Evolutionary conservation across 2,888 invertebrate species (phyloP).

Genomic region (Archaeoteleia sp.): DNA sequence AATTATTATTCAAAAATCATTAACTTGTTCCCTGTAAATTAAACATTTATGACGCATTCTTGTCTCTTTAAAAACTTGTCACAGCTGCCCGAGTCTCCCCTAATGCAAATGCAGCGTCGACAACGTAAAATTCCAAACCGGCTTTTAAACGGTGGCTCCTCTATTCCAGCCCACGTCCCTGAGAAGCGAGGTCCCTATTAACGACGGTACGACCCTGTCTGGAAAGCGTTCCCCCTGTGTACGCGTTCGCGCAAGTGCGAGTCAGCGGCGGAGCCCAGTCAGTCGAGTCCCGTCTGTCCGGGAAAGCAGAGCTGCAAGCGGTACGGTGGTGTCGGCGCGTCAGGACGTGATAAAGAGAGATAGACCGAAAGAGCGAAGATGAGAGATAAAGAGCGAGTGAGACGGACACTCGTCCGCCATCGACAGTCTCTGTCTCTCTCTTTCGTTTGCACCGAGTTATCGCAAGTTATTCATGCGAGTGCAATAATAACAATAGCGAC

Average conservation of each 20-base stretch:
- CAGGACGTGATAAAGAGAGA: conserved; percentile 44
- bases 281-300: conserved; percentile 74
- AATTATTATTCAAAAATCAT: too few species aligned
- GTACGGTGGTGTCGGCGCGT: conserved; percentile 52
- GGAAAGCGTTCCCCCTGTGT: conserved; percentile 43
- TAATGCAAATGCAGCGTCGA: too few species aligned
- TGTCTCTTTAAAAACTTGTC: too few species aligned
- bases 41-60: too few species aligned
- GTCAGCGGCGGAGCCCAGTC: conserved; percentile 68
- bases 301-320: conserved; percentile 65
- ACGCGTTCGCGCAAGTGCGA: conserved; percentile 56
- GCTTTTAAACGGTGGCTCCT: too few species aligned
- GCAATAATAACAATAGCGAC: background rate
- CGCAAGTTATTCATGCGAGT: background rate
- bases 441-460: conserved; percentile 19
- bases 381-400: conserved; percentile 28
- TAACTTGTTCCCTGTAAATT: too few species aligned
- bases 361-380: conserved; percentile 23
- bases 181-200: background rate
- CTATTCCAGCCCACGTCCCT: background rate
- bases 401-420: conserved; percentile 28
- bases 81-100: too few species aligned
- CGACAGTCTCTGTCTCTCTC: conserved; percentile 33
- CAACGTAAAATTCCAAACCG: too few species aligned
- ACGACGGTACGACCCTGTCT: conserved; percentile 5